Evolutionary conservation across 2,797 vertebrate species (phyloP), one percentile per base, ranked within the genome.

Genomic region (Melanotaenia nigrans): DNA sequence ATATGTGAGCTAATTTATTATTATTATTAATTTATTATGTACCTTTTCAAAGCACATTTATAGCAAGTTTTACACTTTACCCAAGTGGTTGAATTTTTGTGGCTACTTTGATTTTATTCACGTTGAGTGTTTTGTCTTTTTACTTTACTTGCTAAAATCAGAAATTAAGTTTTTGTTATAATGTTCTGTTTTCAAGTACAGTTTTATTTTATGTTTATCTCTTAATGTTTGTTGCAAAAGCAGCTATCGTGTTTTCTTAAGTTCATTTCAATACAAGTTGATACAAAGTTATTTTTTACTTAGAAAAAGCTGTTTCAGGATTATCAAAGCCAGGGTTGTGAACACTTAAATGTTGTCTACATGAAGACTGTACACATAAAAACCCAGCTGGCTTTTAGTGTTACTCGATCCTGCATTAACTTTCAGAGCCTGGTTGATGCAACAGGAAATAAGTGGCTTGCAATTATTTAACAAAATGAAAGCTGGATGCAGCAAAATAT

Each of bases 1-100:
- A 62, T 47, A 75, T 65, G 25, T 77, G 28, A 87, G 86, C 79
- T 90, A 86, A 84, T 67, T 64, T 78, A 77, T 67, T 68, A 42
- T 62, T 61, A 63, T 8, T 47, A 47, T 47, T n/a, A 47, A 47
- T 47, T 47, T 47, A 20, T 47, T 38, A 59, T 61, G 20, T 61
- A 40, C 60, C 25, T 61, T 61, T 63, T 78, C 49, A 14, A 40
- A 51, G 18, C 45, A 53, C 13, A 28, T 73, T 62, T 20, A n/a
- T 85, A 87, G 85, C 69, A 65, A 85, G 82, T 73, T 81, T 72
- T 69, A 74, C 51, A 75, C 79, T 68, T 77, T 59, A 67, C 32
- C 45, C 6, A 68, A 65, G 61, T 74, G 55, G 60, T 71, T 79
- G 61, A 59, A 60, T 65, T 72, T 47, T 49, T 69, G 24, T 65